Evolutionary conservation across 2,888 invertebrate species (phyloP), one percentile per base, ranked within the genome.

Genomic region (Nasonia oneida): DNA sequence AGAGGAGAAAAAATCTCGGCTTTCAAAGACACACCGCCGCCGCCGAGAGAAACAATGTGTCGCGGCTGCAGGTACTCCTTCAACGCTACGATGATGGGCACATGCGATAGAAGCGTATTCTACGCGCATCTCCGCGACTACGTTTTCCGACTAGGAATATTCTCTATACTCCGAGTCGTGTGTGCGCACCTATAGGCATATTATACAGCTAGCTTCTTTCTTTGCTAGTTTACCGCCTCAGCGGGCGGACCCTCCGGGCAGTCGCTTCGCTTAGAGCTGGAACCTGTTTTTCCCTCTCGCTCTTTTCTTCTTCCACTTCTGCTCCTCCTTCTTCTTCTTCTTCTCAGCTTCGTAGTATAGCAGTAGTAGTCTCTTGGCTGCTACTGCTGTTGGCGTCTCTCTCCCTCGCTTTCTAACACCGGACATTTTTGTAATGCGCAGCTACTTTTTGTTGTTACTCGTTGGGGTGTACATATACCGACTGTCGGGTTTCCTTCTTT

Each of bases 71-170:
- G 23, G 18, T 61, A 39, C 6, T n/a, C 2, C 23, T 71, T 29
- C 10, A 5, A 37, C 6, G 47, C 29, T 29, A 29, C 29, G 1
- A 29, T n/a, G 74, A 74, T 33, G 47, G 33, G 50, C 73, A 76
- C 75, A 67, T 76, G 81, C 74, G 42, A 75, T 67, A 29, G 12
- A 74, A 42, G 47, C 47, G 29, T 67, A 76, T 82, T 82, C 75
- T 18, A 53, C 15, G 37, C 39, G 50, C 75, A 76, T 33, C 33
- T 61, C 42, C n/a, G 73, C 47, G 29, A 47, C 12, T 75, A 82
- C 82, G 82, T 76, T 82, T 82, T 82, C 82, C 67, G 75, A 67
- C 50, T 67, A 37, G 67, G 23, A 50, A 53, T 67, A 82, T 47
- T 47, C 47, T 47, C 42, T 10, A 42, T 42, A 8, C 47, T 8